Evolutionary conservation across 2,797 vertebrate genomes (phyloP).

Genomic region (Eulemur coronatus): DNA sequence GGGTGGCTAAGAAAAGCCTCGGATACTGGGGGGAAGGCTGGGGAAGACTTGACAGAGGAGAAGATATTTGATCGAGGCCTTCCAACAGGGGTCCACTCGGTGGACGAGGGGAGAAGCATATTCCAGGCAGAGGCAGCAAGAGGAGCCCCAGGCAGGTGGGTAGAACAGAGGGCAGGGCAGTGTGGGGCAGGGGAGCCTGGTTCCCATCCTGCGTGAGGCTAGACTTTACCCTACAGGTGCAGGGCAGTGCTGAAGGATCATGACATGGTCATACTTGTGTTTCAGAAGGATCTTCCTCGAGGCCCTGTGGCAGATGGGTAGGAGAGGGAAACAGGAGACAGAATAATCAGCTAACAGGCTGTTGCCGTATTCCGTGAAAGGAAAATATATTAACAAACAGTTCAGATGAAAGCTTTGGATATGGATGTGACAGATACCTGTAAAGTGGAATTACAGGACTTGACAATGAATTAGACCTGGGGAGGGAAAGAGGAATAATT

Average conservation of each 20-base stretch:
- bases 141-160: background rate
- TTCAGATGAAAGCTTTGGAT: background rate
- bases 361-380: background rate
- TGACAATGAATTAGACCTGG: background rate
- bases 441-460: background rate
- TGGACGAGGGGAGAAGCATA: background rate
- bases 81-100: background rate
- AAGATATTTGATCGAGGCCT: background rate
- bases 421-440: background rate
- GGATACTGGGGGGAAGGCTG: background rate
- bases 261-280: background rate
- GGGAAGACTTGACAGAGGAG: background rate
- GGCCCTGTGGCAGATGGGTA: background rate
- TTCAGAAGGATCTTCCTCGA: background rate
- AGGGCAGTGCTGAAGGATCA: background rate
- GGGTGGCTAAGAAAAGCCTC: background rate
- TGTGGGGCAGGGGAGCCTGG: background rate
- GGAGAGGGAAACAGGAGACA: background rate
- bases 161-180: rapidly evolving
- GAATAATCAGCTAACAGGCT: background rate
- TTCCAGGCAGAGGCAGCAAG: background rate
- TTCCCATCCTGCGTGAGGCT: background rate
- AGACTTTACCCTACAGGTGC: background rate
- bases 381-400: background rate
- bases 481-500: background rate